phyloP scores from a whole-genome alignment of 1,140 invertebrate genomes.

The Lordiphosa mommai region DNA sequence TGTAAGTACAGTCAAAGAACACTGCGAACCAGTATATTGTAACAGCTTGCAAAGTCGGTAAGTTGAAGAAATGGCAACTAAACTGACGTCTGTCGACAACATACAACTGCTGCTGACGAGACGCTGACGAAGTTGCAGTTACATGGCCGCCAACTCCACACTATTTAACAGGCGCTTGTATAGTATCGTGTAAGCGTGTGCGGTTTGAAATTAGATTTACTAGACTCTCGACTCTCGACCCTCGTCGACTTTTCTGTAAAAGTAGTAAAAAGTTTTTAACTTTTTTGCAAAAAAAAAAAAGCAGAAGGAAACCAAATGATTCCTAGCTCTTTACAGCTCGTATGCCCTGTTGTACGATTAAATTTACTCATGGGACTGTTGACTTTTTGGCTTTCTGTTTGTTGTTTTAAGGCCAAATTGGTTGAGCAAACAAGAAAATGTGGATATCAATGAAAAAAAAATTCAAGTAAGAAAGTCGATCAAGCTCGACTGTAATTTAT shows the following conservation, averaged over 20 bases:
- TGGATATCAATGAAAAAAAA: conserved; percentile 52
- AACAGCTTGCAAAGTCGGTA: conserved; percentile 43
- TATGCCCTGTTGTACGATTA: conserved; percentile 60
- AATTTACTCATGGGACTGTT: conserved; percentile 60
- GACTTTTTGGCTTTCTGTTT: conserved; percentile 55
- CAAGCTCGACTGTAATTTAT: too few relatives aligned
- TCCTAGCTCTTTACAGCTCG: conserved; percentile 32
- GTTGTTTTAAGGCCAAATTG: conserved; percentile 48
- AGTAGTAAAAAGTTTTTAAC: conserved; percentile 57
- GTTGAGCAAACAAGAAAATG: conserved; percentile 34
- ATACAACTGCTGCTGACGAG: conserved; percentile 56
- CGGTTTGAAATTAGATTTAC: conserved; percentile 72
- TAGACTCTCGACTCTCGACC: conserved; percentile 45
- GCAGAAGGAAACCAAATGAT: conserved; percentile 59
- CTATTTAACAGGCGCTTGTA: background rate
- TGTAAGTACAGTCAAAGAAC: background rate
- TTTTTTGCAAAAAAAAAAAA: conserved; percentile 25
- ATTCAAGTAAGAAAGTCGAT: too few relatives aligned
- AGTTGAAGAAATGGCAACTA: conserved; percentile 65
- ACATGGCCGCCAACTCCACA: conserved; percentile 26
- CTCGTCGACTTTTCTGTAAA: conserved; percentile 14
- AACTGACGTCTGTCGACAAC: conserved; percentile 33
- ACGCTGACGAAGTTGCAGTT: conserved; percentile 64
- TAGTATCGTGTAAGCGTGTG: conserved; percentile 24
- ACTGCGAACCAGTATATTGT: background rate